Evolutionary conservation across 2,888 invertebrate genomes (phyloP).

Genomic region (Drosophila yooni): DNA sequence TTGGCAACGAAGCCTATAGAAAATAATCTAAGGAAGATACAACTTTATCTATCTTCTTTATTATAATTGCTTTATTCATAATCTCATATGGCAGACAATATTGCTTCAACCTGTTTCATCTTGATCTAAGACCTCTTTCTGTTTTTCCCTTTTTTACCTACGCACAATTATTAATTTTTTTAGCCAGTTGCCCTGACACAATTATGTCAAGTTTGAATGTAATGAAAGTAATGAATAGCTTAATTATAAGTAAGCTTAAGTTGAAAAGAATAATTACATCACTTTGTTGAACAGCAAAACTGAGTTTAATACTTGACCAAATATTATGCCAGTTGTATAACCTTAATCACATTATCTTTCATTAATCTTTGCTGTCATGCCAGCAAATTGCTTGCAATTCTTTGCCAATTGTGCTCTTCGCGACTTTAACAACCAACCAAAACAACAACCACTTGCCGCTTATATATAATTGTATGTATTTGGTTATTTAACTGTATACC

Average conservation of each 20-base stretch:
- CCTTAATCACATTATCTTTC: conserved; percentile 2
- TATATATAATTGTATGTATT: conserved; percentile 24
- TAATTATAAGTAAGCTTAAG: neutral
- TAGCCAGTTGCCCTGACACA: conserved; percentile 36
- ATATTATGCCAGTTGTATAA: conserved; percentile 1
- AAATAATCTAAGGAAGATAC: neutral
- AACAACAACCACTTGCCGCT: conserved; percentile 32
- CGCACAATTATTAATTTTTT: conserved; percentile 5
- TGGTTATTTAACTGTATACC: conserved; percentile 58
- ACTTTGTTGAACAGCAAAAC: neutral
- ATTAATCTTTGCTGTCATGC: conserved; percentile 18
- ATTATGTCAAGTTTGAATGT: conserved; percentile 26
- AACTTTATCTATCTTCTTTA: neutral
- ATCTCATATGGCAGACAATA: neutral
- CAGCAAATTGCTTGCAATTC: conserved; percentile 26
- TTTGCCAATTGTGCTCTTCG: conserved; percentile 13
- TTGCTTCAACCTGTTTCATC: neutral
- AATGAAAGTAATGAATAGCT: neutral
- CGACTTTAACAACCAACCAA: neutral
- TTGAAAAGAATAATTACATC: neutral
- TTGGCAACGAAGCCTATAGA: neutral
- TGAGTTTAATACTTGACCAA: neutral
- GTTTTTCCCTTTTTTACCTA: neutral
- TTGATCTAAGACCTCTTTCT: conserved; percentile 26
- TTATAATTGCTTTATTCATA: neutral